Conservation (phyloP, 2,113 vertebrate genomes). For the Phylloscopus trochilus region DNA sequence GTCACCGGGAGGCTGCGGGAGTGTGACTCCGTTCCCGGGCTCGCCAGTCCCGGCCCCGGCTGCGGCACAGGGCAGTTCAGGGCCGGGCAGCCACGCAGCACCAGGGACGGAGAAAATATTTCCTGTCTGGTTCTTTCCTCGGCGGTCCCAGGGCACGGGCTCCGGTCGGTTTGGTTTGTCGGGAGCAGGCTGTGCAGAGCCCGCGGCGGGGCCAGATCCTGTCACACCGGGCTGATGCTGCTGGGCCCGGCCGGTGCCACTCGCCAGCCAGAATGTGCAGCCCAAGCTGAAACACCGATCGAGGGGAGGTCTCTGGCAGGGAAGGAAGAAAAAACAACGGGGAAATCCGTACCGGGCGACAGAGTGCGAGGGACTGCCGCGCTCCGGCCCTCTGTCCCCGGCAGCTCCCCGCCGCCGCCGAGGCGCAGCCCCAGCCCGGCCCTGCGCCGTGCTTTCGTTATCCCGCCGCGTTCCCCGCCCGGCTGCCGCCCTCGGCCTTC, state of each 20-base stretch:
- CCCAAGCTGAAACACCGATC: neutral
- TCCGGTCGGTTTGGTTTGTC: neutral
- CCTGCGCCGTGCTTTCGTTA: neutral
- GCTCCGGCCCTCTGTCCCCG: neutral
- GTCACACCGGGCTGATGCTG: neutral
- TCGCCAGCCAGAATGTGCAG: neutral
- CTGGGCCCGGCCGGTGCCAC: neutral
- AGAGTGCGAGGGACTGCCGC: neutral
- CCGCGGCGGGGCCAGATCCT: neutral
- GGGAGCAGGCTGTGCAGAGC: neutral
- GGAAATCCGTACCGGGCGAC: neutral
- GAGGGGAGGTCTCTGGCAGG: neutral
- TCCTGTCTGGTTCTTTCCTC: neutral
- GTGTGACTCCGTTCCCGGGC: too few relatives aligned
- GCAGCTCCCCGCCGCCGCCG: neutral
- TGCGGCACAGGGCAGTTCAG: neutral
- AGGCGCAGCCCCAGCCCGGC: accelerated
- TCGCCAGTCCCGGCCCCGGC: neutral
- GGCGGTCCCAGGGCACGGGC: neutral
- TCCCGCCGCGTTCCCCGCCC: neutral
- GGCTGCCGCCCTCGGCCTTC: neutral
- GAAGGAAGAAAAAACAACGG: neutral
- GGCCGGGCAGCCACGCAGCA: too few relatives aligned
- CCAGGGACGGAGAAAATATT: neutral
- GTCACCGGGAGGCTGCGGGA: neutral